Conservation (phyloP, 2,888 invertebrate species). For the Acleris cristana region DNA sequence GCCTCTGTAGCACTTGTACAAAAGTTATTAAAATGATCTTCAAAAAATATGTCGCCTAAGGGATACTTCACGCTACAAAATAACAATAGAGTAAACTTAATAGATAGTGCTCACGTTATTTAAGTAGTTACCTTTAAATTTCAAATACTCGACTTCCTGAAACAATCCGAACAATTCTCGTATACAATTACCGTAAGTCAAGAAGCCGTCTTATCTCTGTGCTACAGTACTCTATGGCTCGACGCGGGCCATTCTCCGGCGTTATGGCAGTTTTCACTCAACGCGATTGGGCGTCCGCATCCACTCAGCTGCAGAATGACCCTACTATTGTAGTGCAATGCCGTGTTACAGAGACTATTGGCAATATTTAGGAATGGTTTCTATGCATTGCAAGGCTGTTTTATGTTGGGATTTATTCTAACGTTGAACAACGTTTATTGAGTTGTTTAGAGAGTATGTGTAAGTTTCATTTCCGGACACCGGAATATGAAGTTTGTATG, state of each 20-base stretch:
- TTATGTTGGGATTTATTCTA: constrained; percentile 13
- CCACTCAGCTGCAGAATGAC: constrained; percentile 59
- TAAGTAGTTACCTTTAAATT: constrained; percentile 2
- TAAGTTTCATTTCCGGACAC: too few relatives aligned
- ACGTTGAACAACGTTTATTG: constrained; percentile 20
- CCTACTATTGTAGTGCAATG: constrained; percentile 66
- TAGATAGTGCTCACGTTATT: neutral
- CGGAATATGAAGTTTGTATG: too few relatives aligned
- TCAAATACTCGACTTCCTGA: neutral
- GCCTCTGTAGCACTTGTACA: too few relatives aligned
- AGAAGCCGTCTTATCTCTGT: constrained; percentile 23
- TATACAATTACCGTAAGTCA: constrained; percentile 24
- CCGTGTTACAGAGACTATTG: constrained; percentile 54
- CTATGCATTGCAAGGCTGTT: constrained; percentile 17
- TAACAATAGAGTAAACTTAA: neutral
- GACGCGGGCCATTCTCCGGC: constrained; percentile 53
- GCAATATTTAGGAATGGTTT: constrained; percentile 32
- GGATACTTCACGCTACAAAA: neutral
- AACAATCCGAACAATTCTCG: constrained; percentile 13
- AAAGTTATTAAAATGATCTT: too few relatives aligned
- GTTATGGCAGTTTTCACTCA: constrained; percentile 82
- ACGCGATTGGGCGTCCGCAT: constrained; percentile 69
- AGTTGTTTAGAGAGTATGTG: constrained; percentile 3
- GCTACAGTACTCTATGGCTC: constrained; percentile 41
- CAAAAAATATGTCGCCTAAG: too few relatives aligned